Percentiles rank a stretch among this genome's conserved stretches.
These are phyloP conservation scores for Isotomurus palustris DNA, from an alignment of 2,888 invertebrate species.

Conservation along the genomic window DNA sequence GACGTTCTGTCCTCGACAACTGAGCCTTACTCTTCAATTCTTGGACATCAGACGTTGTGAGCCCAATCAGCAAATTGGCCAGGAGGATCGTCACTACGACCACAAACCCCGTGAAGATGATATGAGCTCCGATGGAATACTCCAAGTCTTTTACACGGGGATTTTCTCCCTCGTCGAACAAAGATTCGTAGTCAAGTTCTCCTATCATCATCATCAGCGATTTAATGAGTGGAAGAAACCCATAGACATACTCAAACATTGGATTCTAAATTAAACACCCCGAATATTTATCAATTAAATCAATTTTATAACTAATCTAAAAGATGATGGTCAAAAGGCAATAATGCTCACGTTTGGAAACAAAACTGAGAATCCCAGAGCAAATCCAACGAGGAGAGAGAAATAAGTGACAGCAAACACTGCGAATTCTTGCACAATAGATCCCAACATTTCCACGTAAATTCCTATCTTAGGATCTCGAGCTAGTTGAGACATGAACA, in stretches of 20 bases:
- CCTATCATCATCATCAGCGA: constrained; percentile 46
- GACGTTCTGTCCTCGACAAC: background rate
- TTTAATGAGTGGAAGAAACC: constrained; percentile 27
- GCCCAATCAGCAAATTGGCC: constrained; percentile 46
- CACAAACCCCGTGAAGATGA: constrained; percentile 44
- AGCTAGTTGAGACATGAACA: constrained; percentile 81
- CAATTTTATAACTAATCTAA: background rate
- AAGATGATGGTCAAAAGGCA: background rate
- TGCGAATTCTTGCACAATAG: constrained; percentile 52
- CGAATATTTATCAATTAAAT: background rate
- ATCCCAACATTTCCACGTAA: constrained; percentile 84
- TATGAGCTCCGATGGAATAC: constrained; percentile 39
- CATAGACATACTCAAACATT: constrained; percentile 12
- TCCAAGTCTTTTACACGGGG: constrained; percentile 13
- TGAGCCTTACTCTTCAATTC: background rate
- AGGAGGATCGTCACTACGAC: constrained; percentile 45
- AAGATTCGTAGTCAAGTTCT: constrained; percentile 43
- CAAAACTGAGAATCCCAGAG: constrained; percentile 72
- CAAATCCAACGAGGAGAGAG: constrained; percentile 73
- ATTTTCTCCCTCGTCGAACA: constrained; percentile 33
- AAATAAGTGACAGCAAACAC: constrained; percentile 70
- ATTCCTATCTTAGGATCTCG: constrained; percentile 79
- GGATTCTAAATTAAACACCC: constrained; percentile 10
- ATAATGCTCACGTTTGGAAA: constrained; percentile 55
- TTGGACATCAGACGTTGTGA: constrained; percentile 42